A percentile compares a stretch with the other conserved stretches of the same genome.
phyloP scores from a whole-genome alignment of 2,797 vertebrate species.

The Gallinago nigripennis region DNA sequence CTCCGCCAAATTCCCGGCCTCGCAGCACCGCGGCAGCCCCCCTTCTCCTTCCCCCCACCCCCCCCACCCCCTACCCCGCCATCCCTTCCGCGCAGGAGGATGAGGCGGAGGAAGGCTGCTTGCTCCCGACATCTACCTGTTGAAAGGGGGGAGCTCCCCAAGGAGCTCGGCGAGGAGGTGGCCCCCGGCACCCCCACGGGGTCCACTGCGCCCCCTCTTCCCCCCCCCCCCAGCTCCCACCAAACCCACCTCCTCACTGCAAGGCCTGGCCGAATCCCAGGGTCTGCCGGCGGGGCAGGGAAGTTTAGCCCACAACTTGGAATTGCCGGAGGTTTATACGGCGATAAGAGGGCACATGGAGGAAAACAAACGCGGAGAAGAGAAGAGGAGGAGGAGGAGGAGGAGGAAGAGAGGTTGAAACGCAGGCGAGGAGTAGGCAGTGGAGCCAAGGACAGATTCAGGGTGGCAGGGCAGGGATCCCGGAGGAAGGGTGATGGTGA shows the following conservation, averaged over 20 bases:
- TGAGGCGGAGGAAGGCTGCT: neutral
- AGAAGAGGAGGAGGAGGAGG: no score
- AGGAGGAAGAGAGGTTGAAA: neutral
- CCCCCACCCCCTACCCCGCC: neutral
- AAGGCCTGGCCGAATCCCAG: neutral
- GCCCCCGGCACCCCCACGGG: neutral
- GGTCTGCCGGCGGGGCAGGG: neutral
- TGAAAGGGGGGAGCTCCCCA: slow-evolving; percentile 25
- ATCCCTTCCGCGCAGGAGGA: neutral
- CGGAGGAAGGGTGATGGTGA: neutral
- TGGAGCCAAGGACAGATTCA: neutral
- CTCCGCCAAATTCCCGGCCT: neutral
- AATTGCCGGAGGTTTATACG: neutral
- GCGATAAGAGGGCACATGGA: neutral
- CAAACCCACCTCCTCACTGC: neutral
- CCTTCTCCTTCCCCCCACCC: no score
- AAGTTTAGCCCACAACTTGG: neutral
- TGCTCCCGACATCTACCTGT: slow-evolving; percentile 40
- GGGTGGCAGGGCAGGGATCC: neutral
- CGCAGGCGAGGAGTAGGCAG: neutral
- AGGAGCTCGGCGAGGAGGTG: neutral
- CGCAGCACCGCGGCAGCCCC: neutral
- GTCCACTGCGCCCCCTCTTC: neutral
- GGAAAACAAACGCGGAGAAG: neutral
- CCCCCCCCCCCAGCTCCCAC: no score